Evolutionary conservation across 1,140 invertebrate genomes (phyloP).

Genomic region (Cepaea nemoralis): DNA sequence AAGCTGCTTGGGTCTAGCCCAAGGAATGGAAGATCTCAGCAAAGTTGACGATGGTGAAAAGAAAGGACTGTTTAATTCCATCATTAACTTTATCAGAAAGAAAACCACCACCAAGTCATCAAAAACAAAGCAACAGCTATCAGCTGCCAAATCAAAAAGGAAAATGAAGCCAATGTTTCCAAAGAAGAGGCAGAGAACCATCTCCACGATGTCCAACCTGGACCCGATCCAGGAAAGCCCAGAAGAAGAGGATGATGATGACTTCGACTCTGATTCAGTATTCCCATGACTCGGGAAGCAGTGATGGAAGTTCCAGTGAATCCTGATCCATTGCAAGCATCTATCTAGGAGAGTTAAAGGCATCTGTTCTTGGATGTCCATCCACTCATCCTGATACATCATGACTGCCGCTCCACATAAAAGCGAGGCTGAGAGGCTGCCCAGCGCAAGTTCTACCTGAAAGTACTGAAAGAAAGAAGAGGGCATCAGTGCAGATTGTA

Average conservation of each 20-base stretch:
- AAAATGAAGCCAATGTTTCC: conserved; percentile 60
- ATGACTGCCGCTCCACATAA: too few species aligned
- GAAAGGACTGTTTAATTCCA: conserved; percentile 63
- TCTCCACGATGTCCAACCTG: conserved; percentile 68
- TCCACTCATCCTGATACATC: too few species aligned
- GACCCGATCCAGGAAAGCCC: conserved; percentile 67
- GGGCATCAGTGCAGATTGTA: too few species aligned
- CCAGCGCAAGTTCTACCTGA: too few species aligned
- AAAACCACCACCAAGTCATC: conserved; percentile 50
- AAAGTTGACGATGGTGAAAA: conserved; percentile 56
- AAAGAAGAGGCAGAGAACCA: conserved; percentile 65
- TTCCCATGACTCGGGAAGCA: conserved; percentile 53
- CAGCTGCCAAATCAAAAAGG: conserved; percentile 60
- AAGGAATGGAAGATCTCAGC: conserved; percentile 38
- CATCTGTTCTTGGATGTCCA: too few species aligned
- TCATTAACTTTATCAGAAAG: conserved; percentile 63
- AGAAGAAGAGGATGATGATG: conserved; percentile 55
- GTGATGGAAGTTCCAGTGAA: conserved; percentile 44
- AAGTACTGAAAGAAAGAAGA: too few species aligned
- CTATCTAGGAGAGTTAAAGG: too few species aligned
- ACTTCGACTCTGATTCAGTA: conserved; percentile 60
- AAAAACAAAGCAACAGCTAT: not conserved
- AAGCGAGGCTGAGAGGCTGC: too few species aligned
- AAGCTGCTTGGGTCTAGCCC: conserved; percentile 37
- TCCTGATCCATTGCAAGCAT: too few species aligned